Evolutionary conservation across 2,797 vertebrate species (phyloP), one percentile per base, ranked within the genome.

Genomic region (Podarcis siculus): DNA sequence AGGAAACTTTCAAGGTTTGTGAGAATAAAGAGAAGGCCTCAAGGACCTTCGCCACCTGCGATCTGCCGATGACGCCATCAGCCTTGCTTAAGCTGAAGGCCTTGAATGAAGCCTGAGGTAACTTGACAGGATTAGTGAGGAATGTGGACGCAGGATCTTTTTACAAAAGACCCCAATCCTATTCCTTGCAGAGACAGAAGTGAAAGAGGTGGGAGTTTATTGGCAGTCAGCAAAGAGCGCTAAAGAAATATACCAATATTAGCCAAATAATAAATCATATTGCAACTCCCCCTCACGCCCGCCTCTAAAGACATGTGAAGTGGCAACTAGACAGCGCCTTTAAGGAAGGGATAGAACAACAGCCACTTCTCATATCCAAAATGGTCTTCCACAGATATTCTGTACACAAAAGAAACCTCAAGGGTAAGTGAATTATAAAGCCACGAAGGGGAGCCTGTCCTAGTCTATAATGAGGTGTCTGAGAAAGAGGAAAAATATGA

Each of bases 1-100:
- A 94, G 93, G 94, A 96, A 97, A 97, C 95, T 96, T 97, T 95
- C 96, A 97, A 97, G 96, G 97, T 93, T 96, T 95, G 94, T 85
- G 86, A 93, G 91, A 89, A 96, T 93, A 96, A 96, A 96, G 93
- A 95, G 88, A 95, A 93, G 84, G 91, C 96, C 95, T 96, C 92
- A 92, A 97, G 95, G 95, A 96, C 96, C 87, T 3, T 73, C 94
- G 88, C 87, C 92, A 95, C 93, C 96, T 96, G 95, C 79, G 25
- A 95, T 95, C 93, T 93, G 94, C 93, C 94, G 96, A 95, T 81
- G 85, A 95, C 95, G 95, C 67, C 81, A 89, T 92, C 85, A 75
- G 0, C 93, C 94, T 93, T 35, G 19, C 94, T 23, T 23, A 73
- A 8, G 90, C 94, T 64, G n/a, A 92, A 96, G 97, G 96, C 97